Evolutionary conservation across 92 coral and sea anemone species (phyloP).

Genomic region (Epizoanthus scotinus): DNA sequence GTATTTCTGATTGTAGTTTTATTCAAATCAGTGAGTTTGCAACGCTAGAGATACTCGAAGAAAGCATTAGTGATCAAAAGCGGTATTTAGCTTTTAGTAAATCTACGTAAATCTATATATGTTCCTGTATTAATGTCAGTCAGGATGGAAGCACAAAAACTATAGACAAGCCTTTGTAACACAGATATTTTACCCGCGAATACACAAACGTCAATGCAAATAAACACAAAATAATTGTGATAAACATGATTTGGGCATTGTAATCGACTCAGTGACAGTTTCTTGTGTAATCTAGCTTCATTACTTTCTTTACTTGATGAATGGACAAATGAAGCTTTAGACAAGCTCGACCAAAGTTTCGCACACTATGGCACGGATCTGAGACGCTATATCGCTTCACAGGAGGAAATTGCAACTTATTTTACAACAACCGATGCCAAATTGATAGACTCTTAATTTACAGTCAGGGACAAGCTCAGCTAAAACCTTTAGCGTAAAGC

Average conservation of each 20-base stretch:
- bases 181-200: not conserved
- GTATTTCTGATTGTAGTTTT: not conserved
- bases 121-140: not conserved
- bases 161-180: not conserved
- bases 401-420: not conserved
- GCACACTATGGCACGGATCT: not conserved
- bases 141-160: not conserved
- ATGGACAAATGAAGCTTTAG: constrained; percentile 15
- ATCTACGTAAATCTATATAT: not conserved
- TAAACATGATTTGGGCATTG: constrained; percentile 27
- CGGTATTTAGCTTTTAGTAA: not conserved
- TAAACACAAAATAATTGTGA: constrained; percentile 21
- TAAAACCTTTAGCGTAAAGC: constrained; percentile 8
- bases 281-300: constrained; percentile 31
- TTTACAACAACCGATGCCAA: not conserved
- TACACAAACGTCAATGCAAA: constrained; percentile 2
- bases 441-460: not conserved
- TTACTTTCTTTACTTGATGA: constrained; percentile 16
- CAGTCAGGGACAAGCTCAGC: not conserved
- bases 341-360: not conserved
- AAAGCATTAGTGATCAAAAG: not conserved
- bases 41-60: not conserved
- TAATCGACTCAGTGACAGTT: constrained; percentile 20
- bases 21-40: not conserved
- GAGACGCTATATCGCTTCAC: not conserved